These are phyloP conservation scores for Cnemophilus loriae DNA, from an alignment of 2,113 vertebrate species.

Conservation along the genomic window DNA sequence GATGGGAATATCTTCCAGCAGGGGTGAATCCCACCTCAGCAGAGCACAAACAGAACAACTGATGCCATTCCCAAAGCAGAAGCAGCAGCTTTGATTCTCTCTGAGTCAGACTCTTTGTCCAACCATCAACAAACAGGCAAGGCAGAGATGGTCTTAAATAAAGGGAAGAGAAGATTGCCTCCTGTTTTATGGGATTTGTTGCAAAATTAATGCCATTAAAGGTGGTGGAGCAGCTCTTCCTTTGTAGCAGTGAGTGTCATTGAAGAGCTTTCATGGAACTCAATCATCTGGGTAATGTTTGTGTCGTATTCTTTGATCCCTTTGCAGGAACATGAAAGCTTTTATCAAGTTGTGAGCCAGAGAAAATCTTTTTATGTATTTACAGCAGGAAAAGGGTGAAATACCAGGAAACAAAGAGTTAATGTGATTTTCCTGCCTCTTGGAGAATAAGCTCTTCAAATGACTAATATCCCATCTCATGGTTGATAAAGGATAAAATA, in stretches of 20 bases:
- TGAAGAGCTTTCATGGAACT: neutral
- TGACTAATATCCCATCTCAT: conserved; percentile 11
- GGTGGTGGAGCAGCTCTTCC: neutral
- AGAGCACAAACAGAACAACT: neutral
- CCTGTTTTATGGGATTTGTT: neutral
- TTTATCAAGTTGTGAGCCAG: neutral
- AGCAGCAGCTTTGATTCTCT: neutral
- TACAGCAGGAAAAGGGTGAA: neutral
- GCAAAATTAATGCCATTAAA: neutral
- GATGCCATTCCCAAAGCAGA: neutral
- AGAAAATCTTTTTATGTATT: neutral
- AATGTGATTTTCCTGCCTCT: neutral
- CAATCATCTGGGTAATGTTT: neutral
- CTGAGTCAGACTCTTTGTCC: neutral
- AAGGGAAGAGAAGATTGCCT: neutral
- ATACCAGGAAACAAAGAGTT: neutral
- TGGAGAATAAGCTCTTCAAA: neutral
- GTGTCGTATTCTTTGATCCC: neutral
- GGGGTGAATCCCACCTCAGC: neutral
- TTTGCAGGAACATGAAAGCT: neutral
- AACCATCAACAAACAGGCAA: neutral
- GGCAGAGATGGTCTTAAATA: neutral
- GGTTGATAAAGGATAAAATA: conserved; percentile 35
- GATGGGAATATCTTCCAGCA: neutral
- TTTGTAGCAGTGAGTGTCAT: neutral